phyloP scores from a whole-genome alignment of 2,888 invertebrate species.

The Drosophila aldrichi region DNA sequence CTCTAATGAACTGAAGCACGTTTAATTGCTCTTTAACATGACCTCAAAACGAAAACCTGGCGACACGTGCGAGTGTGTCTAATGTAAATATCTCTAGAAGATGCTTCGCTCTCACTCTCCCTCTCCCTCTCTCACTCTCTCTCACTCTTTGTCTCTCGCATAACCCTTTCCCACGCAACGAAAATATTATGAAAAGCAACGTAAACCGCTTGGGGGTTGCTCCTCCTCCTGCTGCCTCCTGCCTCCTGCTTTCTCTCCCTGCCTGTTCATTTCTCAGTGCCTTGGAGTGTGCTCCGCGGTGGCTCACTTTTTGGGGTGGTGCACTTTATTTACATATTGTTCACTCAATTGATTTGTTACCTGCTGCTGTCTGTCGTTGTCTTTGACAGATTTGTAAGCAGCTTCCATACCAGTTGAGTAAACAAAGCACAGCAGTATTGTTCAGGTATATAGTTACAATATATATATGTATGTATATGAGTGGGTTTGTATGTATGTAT shows the following conservation, averaged over 20 bases:
- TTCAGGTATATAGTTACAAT: neutral
- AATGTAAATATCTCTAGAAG: constrained; percentile 50
- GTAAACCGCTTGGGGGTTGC: constrained; percentile 9
- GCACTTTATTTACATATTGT: constrained; percentile 77
- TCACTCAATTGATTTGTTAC: constrained; percentile 80
- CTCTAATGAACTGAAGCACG: constrained; percentile 77
- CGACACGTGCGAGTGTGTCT: constrained; percentile 60
- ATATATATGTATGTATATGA: neutral
- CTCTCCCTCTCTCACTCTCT: neutral
- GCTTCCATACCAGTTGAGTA: constrained; percentile 58
- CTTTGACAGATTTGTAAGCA: constrained; percentile 75
- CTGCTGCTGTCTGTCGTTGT: constrained; percentile 65
- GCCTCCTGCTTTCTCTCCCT: neutral
- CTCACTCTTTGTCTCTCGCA: neutral
- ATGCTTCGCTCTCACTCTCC: neutral
- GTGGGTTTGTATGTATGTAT: too few relatives aligned
- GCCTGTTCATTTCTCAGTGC: neutral
- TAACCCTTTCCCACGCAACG: constrained; percentile 51
- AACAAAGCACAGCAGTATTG: constrained; percentile 30
- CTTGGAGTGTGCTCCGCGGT: constrained; percentile 1
- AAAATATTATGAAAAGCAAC: constrained; percentile 20
- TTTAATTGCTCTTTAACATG: constrained; percentile 76
- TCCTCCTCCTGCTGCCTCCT: neutral
- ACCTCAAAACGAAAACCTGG: constrained; percentile 47
- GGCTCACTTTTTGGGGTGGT: constrained; percentile 16